phyloP scores from a whole-genome alignment of 2,113 vertebrate genomes.

The Coreoperca whiteheadi region DNA sequence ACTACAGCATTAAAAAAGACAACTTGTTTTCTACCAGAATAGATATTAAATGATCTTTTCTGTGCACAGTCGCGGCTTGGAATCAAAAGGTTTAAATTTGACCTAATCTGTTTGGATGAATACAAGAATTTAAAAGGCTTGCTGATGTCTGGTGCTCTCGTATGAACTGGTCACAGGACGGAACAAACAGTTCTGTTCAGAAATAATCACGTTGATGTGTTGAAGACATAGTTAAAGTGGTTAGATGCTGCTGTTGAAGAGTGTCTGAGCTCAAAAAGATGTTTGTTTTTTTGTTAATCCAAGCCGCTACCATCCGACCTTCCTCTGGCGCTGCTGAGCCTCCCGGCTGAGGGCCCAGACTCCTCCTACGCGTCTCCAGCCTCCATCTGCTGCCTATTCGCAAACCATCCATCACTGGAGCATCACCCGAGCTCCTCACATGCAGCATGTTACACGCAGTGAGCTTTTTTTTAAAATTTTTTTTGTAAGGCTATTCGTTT shows the following conservation, averaged over 20 bases:
- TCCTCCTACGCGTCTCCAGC: neutral
- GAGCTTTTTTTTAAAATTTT: neutral
- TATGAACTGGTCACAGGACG: neutral
- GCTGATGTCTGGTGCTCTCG: neutral
- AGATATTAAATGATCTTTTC: neutral
- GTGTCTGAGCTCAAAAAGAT: neutral
- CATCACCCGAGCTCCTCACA: neutral
- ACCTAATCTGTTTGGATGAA: conserved; percentile 33
- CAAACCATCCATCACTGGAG: neutral
- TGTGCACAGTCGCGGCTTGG: neutral
- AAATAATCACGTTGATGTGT: conserved; percentile 29
- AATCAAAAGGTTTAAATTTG: conserved; percentile 19
- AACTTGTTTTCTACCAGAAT: neutral
- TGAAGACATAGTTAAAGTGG: neutral
- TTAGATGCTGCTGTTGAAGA: neutral
- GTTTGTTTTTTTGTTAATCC: neutral
- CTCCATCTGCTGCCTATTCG: neutral
- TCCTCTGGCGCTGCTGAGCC: neutral
- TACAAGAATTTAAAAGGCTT: conserved; percentile 10
- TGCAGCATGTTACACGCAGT: neutral
- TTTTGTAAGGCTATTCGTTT: neutral
- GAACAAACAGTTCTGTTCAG: conserved; percentile 14
- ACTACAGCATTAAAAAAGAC: neutral
- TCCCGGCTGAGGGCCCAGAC: neutral
- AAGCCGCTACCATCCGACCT: neutral